Evolutionary conservation across 2,113 vertebrate genomes (phyloP).

Genomic region (Thamnophis sirtalis): DNA sequence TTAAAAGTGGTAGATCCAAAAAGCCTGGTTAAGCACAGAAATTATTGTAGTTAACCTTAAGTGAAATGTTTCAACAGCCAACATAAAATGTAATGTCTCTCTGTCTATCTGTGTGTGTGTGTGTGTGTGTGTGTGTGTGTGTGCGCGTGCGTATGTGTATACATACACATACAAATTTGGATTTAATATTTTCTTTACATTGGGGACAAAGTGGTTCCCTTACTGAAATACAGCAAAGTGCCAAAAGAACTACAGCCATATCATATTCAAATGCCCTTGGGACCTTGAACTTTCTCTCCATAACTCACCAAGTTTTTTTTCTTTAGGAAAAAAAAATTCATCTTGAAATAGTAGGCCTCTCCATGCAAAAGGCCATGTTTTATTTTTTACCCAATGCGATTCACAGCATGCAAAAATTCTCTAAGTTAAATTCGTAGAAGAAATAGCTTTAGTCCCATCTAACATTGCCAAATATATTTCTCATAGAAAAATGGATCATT

Average conservation of each 20-base stretch:
- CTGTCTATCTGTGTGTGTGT: too few relatives aligned
- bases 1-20: not conserved
- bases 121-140: too few relatives aligned
- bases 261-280: not conserved
- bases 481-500: not conserved
- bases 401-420: not conserved
- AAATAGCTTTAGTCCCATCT: not conserved
- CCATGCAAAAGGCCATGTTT: not conserved
- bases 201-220: not conserved
- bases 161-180: not conserved
- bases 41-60: not conserved
- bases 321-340: not conserved
- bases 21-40: not conserved
- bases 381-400: not conserved
- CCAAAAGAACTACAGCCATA: not conserved
- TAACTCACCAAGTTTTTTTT: not conserved
- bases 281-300: not conserved
- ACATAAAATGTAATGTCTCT: not conserved
- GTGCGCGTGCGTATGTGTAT: rapidly evolving
- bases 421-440: not conserved
- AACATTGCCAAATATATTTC: not conserved
- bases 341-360: not conserved
- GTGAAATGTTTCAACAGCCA: not conserved
- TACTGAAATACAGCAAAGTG: not conserved
- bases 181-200: not conserved